phyloP scores from a whole-genome alignment of 2,797 vertebrate species.

The Cyclura pinguis region DNA sequence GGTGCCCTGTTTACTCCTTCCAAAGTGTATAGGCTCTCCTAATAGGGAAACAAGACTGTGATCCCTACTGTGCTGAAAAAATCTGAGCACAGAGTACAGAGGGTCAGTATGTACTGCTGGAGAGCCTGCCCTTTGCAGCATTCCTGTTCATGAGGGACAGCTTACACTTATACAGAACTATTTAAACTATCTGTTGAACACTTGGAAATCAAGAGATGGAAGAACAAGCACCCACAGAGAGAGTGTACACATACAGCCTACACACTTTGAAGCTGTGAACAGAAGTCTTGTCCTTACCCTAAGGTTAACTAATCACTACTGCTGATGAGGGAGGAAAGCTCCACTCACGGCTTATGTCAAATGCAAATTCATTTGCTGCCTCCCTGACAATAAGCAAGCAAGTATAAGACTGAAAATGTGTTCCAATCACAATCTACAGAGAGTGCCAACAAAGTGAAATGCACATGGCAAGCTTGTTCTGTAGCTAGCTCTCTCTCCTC shows the following conservation, averaged over 20 bases:
- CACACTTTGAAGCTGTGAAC: not conserved
- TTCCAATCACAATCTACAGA: not conserved
- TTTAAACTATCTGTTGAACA: not conserved
- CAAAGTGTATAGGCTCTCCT: not conserved
- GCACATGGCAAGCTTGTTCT: not conserved
- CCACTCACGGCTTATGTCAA: not conserved
- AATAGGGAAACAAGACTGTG: not conserved
- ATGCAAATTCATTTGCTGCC: not conserved
- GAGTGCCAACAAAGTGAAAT: not conserved
- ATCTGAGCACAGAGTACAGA: not conserved
- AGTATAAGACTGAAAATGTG: not conserved
- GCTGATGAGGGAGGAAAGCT: not conserved
- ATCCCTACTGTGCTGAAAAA: not conserved
- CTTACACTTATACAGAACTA: not conserved
- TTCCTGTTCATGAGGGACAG: not conserved
- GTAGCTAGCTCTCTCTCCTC: not conserved
- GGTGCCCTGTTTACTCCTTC: not conserved
- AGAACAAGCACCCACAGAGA: no score
- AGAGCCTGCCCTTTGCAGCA: not conserved
- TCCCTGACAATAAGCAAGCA: not conserved
- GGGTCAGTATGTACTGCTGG: no score
- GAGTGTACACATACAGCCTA: not conserved
- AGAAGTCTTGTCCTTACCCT: not conserved
- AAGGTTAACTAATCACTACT: not conserved
- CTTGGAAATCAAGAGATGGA: not conserved